Percentiles rank a stretch among this genome's conserved stretches.
These are phyloP conservation scores for Choreutis nemorana DNA, from an alignment of 2,888 invertebrate species.

Conservation along the genomic window DNA sequence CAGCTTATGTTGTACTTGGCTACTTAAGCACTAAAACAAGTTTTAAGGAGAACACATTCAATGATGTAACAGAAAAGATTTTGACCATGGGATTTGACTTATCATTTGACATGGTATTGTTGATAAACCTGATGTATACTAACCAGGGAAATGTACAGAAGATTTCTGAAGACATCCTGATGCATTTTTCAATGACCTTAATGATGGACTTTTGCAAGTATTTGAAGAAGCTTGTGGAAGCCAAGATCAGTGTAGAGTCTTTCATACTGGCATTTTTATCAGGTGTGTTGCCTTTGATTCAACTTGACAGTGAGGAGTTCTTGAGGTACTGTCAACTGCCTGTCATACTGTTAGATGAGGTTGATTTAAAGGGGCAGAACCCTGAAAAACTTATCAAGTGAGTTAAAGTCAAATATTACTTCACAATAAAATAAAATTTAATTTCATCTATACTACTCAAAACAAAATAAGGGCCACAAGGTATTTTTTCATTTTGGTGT, in stretches of 20 bases:
- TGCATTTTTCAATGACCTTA: constrained; percentile 42
- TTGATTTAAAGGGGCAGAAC: constrained; percentile 65
- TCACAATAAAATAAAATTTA: constrained; percentile 1
- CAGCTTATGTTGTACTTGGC: constrained; percentile 76
- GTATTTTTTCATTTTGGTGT: too few relatives aligned
- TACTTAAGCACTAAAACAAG: constrained; percentile 72
- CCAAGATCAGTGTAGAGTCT: constrained; percentile 62
- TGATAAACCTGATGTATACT: constrained; percentile 76
- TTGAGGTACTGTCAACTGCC: constrained; percentile 60
- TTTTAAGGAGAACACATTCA: constrained; percentile 69
- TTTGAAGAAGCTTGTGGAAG: constrained; percentile 60
- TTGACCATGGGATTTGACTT: constrained; percentile 41
- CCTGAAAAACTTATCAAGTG: constrained; percentile 68
- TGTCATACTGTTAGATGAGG: constrained; percentile 63
- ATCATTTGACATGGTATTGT: constrained; percentile 67
- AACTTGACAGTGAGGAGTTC: constrained; percentile 52
- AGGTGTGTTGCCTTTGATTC: constrained; percentile 54
- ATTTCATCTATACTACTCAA: background rate
- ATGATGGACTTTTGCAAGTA: constrained; percentile 40
- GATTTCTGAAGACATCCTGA: constrained; percentile 61
- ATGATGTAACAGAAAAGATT: constrained; percentile 63
- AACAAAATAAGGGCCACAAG: too few relatives aligned
- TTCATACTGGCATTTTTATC: constrained; percentile 67
- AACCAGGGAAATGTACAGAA: constrained; percentile 60
- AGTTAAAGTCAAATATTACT: constrained; percentile 22